Evolutionary conservation across 2,113 vertebrate genomes (phyloP), one percentile per base, ranked within the genome.

Genomic region (Sorex fumeus): DNA sequence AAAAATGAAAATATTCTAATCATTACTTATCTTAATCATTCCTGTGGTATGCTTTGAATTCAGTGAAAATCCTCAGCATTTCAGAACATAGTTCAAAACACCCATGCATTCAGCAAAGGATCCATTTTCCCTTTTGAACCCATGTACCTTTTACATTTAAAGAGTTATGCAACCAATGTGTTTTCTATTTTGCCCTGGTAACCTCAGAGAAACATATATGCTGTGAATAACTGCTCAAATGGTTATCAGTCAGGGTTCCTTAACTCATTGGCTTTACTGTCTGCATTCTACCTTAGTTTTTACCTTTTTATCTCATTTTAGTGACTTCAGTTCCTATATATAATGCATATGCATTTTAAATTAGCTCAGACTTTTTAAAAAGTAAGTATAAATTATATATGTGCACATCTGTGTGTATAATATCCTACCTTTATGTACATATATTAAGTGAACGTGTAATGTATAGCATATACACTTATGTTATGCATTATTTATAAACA

Each of bases 71-170:
- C 21, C 74, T 76, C 16, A 53, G 13, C 43, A 45, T 93, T 92
- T 92, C 30, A 8, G 43, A 67, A 83, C 47, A 19, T 80, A 84
- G 84, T 82, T 94, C 87, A 88, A 72, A 90, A 50, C 25, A 28
- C 25, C 32, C 80, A 15, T 28, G 71, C 3, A 81, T 32, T 8
- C 70, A 93, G 23, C 43, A 80, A 87, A 60, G 28, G 32, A 28
- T 88, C 16, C 3, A 6, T 50, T 66, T 88, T 47, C 93, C 28
- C 40, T 57, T 79, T 91, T 88, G 80, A 82, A 13, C 40, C 81
- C 76, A 40, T 70, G n/a, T 74, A 19, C 91, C 84, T 91, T 76
- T 78, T 12, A 86, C 4, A 28, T 57, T 67, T 88, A 80, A 67
- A 92, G 45, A 53, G 10, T 83, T 23, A 45, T 43, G 8, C 23